Percentiles rank a stretch among this genome's conserved stretches.
Conservation (phyloP, 2,797 vertebrate genomes). For the Anniella stebbinsi region DNA sequence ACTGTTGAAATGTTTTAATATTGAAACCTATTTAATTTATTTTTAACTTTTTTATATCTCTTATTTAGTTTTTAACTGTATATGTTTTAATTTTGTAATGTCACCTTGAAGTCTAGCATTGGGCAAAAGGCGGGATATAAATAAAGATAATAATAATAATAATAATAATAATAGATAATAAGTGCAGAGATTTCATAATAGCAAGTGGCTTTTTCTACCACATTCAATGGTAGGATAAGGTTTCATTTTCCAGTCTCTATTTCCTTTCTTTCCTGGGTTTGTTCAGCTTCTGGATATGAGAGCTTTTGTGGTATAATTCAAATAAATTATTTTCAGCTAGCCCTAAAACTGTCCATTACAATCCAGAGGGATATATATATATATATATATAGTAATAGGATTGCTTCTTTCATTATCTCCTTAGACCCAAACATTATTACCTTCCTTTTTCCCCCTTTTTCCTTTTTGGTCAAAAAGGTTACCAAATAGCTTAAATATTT, state of each 20-base stretch:
- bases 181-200: slow-evolving; percentile 31
- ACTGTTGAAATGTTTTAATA: no score
- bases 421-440: slow-evolving; percentile 42
- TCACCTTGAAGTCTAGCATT: no score
- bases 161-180: no score
- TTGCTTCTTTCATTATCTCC: slow-evolving; percentile 41
- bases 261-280: slow-evolving; percentile 33
- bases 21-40: no score
- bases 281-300: slow-evolving; percentile 6
- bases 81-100: no score
- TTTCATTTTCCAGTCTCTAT: slow-evolving; percentile 36
- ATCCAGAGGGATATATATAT: slow-evolving; percentile 33
- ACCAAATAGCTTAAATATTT: slow-evolving; percentile 36
- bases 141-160: no score
- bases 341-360: slow-evolving; percentile 41
- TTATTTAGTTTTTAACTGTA: no score
- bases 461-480: slow-evolving; percentile 7
- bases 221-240: slow-evolving; percentile 27
- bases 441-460: not conserved
- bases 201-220: slow-evolving; percentile 18
- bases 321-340: slow-evolving; percentile 50
- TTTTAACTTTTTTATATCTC: no score
- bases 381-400: slow-evolving; percentile 31
- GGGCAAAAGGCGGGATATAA: no score
- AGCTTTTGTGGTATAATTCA: slow-evolving; percentile 48